Conservation (phyloP, 2,113 vertebrate genomes). For the Geothlypis trichas region DNA sequence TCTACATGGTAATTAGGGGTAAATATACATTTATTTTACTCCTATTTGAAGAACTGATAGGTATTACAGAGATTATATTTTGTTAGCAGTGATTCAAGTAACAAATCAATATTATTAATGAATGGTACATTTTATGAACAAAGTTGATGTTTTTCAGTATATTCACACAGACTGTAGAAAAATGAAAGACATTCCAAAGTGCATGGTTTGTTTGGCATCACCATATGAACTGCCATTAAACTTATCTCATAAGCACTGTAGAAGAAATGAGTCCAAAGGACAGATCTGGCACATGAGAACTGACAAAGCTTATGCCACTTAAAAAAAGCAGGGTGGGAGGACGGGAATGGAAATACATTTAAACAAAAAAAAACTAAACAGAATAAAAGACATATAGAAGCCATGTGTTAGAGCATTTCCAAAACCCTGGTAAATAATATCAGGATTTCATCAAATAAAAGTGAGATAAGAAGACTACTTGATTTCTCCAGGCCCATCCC, state of each 20-base stretch:
- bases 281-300: background rate
- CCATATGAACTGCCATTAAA: slow-evolving; percentile 34
- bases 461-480: background rate
- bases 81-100: background rate
- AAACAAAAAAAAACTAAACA: background rate
- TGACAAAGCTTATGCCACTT: background rate
- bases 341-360: background rate
- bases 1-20: background rate
- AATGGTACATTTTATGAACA: background rate
- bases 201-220: background rate
- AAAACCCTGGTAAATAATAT: background rate
- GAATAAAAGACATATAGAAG: background rate
- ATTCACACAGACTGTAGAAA: background rate
- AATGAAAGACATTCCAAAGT: slow-evolving; percentile 17
- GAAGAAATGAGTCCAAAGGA: slow-evolving; percentile 36
- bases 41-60: background rate
- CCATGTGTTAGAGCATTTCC: background rate
- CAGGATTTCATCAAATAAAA: background rate
- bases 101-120: background rate
- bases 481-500: background rate
- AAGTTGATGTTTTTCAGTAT: background rate
- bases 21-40: background rate
- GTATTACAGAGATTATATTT: background rate
- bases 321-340: background rate
- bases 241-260: background rate